Conservation (phyloP, 2,797 vertebrate genomes). For the Borostomias antarcticus region DNA sequence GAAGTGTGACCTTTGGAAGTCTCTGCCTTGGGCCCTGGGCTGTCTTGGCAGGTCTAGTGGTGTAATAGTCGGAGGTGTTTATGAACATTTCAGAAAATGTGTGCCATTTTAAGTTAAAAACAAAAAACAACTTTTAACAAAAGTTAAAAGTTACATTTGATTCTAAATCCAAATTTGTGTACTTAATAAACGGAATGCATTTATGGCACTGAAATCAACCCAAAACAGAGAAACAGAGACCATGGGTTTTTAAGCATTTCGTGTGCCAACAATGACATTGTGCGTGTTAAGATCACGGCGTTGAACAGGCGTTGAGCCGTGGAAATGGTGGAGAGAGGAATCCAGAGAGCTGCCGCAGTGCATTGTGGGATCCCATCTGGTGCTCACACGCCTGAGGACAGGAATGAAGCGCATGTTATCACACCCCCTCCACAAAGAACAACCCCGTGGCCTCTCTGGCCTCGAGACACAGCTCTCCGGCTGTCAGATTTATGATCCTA, state of each 20-base stretch:
- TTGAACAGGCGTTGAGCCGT: not conserved
- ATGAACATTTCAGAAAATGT: too few species aligned
- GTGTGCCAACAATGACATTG: not conserved
- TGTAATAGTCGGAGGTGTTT: not conserved
- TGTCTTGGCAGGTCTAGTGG: too few species aligned
- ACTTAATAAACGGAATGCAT: too few species aligned
- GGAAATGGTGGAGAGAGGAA: not conserved
- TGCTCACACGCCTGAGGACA: not conserved
- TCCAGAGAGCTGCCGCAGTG: not conserved
- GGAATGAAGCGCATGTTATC: not conserved
- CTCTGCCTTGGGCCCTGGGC: not conserved
- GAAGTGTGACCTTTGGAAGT: not conserved
- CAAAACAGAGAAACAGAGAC: too few species aligned
- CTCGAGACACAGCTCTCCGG: not conserved
- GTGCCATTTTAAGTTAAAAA: too few species aligned
- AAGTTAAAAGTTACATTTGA: too few species aligned
- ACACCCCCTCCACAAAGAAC: not conserved
- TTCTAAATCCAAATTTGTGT: too few species aligned
- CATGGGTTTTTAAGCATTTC: too few species aligned
- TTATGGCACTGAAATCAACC: too few species aligned
- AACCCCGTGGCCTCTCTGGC: not conserved
- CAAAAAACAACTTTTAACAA: too few species aligned
- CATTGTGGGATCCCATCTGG: not conserved
- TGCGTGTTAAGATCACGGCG: not conserved
- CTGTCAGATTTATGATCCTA: constrained; percentile 10